Evolutionary conservation across 92 coral and sea anemone genomes (phyloP).

Genomic region (Micromussa lordhowensis): DNA sequence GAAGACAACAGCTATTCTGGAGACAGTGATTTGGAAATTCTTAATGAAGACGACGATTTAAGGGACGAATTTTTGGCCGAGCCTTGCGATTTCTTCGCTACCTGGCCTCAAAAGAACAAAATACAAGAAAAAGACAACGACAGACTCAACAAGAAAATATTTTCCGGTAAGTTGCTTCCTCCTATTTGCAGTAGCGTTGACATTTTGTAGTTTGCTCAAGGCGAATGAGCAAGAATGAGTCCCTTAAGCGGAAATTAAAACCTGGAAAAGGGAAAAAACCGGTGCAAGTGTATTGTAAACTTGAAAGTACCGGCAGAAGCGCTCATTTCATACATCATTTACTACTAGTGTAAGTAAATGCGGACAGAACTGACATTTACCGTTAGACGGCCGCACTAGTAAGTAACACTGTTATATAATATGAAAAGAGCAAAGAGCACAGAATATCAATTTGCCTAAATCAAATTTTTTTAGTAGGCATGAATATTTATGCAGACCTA

Average conservation of each 20-base stretch:
- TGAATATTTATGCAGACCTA: conserved; percentile 1
- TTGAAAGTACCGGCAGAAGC: neutral
- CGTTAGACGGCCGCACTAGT: neutral
- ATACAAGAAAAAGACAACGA: conserved; percentile 11
- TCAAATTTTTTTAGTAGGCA: neutral
- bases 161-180: conserved; percentile 65
- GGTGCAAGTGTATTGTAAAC: neutral
- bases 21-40: conserved; percentile 40
- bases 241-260: conserved; percentile 3
- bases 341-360: neutral
- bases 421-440: neutral
- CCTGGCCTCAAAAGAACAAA: conserved; percentile 74
- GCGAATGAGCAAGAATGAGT: neutral
- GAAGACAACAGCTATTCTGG: conserved; percentile 72
- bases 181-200: neutral
- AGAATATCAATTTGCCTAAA: neutral
- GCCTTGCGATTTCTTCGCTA: conserved; percentile 46
- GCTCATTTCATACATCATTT: neutral
- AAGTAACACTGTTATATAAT: neutral
- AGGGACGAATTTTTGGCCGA: conserved; percentile 14
- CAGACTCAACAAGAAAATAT: conserved; percentile 40
- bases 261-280: neutral
- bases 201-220: neutral
- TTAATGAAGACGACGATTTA: conserved; percentile 25
- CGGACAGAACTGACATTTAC: neutral